These are phyloP conservation scores for Syngnathus typhle DNA, from an alignment of 2,113 vertebrate genomes.

Conservation along the genomic window DNA sequence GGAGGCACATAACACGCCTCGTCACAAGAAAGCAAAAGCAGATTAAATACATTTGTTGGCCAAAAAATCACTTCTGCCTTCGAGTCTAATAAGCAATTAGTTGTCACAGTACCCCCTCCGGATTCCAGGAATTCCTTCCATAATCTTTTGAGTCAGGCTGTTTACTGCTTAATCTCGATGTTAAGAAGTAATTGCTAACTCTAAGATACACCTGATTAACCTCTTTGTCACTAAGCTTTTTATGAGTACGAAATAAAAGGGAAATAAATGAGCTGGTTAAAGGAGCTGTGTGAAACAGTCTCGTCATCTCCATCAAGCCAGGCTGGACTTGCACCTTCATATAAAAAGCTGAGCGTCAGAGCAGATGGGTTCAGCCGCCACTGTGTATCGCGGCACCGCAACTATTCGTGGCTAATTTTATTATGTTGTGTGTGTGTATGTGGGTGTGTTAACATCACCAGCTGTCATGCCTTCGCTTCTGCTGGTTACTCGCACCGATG, in stretches of 20 bases:
- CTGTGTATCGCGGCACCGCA: constrained; percentile 33
- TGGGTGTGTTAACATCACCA: constrained; percentile 38
- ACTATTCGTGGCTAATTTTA: constrained; percentile 30
- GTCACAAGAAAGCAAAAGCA: constrained; percentile 3
- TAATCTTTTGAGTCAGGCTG: not conserved
- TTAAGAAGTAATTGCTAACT: constrained; percentile 21
- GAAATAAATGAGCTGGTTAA: not conserved
- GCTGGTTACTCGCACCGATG: constrained; percentile 2
- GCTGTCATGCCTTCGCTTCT: constrained; percentile 26
- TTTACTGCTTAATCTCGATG: constrained; percentile 34
- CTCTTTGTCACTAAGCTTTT: constrained; percentile 9
- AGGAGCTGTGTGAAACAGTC: not conserved
- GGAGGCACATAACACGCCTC: no score
- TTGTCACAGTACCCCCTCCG: constrained; percentile 44
- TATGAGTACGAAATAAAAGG: no score
- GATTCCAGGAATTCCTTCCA: constrained; percentile 38
- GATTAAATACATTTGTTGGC: not conserved
- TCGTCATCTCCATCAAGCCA: not conserved
- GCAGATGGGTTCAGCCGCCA: constrained; percentile 13
- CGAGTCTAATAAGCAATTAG: not conserved
- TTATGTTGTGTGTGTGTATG: not conserved
- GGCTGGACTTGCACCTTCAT: constrained; percentile 4
- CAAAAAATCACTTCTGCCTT: no score
- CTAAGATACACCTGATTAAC: constrained; percentile 22
- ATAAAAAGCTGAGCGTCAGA: constrained; percentile 18